phyloP scores from a whole-genome alignment of 2,888 invertebrate species.

The Ophion costatus region DNA sequence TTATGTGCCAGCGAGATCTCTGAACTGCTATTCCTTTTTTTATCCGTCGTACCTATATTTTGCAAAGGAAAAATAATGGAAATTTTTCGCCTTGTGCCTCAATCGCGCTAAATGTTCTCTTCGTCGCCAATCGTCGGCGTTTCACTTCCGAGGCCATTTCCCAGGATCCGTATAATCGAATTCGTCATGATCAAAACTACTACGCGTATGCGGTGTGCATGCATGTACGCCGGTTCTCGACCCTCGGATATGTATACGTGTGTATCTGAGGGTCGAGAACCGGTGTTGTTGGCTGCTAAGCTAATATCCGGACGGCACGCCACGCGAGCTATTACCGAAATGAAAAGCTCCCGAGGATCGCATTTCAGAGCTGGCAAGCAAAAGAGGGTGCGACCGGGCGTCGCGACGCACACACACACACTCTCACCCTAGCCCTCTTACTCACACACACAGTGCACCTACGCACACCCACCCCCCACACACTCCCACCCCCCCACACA shows the following conservation, averaged over 20 bases:
- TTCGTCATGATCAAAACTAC: slow-evolving; percentile 29
- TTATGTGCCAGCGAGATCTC: not conserved
- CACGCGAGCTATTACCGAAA: slow-evolving; percentile 62
- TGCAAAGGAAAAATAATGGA: not conserved
- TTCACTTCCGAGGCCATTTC: slow-evolving; percentile 44
- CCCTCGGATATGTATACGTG: not conserved
- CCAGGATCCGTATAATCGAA: slow-evolving; percentile 45
- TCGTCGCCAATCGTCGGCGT: not conserved
- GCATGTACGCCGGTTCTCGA: not conserved
- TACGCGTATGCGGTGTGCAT: not conserved
- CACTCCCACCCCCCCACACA: too few species aligned
- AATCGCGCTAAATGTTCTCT: slow-evolving; percentile 16
- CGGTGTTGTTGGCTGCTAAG: slow-evolving; percentile 36
- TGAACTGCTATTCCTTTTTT: not conserved
- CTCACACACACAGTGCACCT: slow-evolving; percentile 7
- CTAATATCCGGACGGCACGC: slow-evolving; percentile 64
- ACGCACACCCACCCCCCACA: too few species aligned
- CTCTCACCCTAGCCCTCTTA: not conserved
- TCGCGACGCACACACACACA: slow-evolving; percentile 62
- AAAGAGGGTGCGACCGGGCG: slow-evolving; percentile 75
- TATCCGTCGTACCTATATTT: not conserved
- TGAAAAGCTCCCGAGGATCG: slow-evolving; percentile 66
- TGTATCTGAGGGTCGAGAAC: slow-evolving; percentile 7
- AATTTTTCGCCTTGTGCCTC: not conserved
- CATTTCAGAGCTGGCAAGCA: slow-evolving; percentile 46